Conservation (phyloP, 2,797 vertebrate species). For the Anisognathus igniventris region DNA sequence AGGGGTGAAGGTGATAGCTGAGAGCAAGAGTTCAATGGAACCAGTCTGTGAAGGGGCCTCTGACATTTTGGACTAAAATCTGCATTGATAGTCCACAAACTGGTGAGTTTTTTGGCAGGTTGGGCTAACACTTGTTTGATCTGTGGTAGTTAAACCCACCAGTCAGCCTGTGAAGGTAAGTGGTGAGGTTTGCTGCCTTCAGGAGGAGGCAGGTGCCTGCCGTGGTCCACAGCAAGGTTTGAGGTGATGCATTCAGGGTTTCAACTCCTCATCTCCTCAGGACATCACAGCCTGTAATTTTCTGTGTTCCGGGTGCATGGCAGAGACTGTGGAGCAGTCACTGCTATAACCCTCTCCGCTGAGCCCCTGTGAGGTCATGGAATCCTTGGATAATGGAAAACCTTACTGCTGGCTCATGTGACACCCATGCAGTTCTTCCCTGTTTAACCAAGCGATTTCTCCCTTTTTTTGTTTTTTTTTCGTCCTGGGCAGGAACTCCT, state of each 20-base stretch:
- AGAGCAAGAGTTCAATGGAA: background rate
- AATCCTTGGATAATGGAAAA: background rate
- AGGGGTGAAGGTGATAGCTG: background rate
- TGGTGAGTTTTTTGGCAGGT: background rate
- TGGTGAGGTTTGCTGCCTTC: background rate
- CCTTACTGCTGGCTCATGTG: background rate
- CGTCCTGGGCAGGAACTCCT: background rate
- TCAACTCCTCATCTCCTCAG: background rate
- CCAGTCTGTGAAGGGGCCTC: background rate
- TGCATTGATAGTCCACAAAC: background rate
- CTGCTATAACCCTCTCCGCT: background rate
- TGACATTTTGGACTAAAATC: background rate
- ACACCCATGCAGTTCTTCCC: rapidly evolving
- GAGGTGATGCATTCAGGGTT: background rate
- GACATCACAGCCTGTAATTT: background rate
- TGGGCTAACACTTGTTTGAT: background rate
- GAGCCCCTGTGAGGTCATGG: background rate
- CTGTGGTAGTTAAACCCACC: background rate
- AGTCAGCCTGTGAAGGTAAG: background rate
- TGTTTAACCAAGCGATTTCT: background rate
- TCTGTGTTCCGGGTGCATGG: background rate
- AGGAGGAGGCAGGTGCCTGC: background rate
- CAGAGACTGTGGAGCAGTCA: background rate
- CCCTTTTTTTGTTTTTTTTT: background rate
- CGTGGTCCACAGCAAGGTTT: background rate